phyloP scores from a whole-genome alignment of 2,888 invertebrate genomes.

The Megastigmus dorsalis region DNA sequence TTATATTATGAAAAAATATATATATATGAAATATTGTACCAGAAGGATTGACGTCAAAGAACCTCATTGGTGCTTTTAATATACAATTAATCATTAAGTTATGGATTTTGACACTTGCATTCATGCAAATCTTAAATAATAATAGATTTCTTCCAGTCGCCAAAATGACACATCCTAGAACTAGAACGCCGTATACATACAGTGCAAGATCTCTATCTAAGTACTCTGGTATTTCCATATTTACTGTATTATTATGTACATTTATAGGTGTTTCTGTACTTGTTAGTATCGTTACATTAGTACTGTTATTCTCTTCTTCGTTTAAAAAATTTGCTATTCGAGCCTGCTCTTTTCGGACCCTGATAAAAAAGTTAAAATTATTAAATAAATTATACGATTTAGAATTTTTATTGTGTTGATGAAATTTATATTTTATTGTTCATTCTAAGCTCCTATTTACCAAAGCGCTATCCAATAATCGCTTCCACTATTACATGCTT shows the following conservation, averaged over 20 bases:
- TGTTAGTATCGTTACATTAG: background rate
- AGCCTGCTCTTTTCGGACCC: constrained; percentile 24
- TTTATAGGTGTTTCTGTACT: background rate
- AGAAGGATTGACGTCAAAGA: constrained; percentile 90
- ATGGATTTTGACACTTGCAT: constrained; percentile 84
- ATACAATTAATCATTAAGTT: constrained; percentile 86
- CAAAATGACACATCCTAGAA: constrained; percentile 78
- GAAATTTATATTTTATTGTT: too few species aligned
- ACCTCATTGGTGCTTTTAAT: constrained; percentile 84
- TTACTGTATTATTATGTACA: background rate
- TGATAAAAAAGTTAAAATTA: background rate
- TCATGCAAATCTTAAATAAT: constrained; percentile 85
- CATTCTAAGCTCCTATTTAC: constrained; percentile 74
- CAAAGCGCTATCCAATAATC: constrained; percentile 88
- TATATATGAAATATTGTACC: constrained; percentile 80
- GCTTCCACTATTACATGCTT: constrained; percentile 81
- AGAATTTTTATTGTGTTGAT: too few species aligned
- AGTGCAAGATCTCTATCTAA: constrained; percentile 47
- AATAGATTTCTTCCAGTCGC: constrained; percentile 81
- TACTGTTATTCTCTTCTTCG: background rate
- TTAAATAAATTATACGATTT: too few species aligned
- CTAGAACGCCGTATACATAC: constrained; percentile 78
- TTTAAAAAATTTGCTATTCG: background rate
- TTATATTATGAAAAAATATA: too few species aligned
- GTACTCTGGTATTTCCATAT: background rate